Evolutionary conservation across 2,888 invertebrate genomes (phyloP).

Genomic region (Cheiracanthium punctorium): DNA sequence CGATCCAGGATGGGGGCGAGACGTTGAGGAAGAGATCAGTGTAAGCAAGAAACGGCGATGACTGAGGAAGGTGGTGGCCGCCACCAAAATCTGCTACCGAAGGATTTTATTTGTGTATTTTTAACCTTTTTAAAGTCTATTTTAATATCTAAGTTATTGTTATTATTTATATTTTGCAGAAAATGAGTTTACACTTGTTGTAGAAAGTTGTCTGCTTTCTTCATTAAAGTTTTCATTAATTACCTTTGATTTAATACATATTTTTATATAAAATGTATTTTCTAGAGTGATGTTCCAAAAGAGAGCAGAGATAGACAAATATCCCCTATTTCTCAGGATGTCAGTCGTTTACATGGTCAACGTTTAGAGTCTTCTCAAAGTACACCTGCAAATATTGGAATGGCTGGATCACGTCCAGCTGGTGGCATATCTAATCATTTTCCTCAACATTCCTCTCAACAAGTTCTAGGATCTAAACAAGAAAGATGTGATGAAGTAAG

Average conservation of each 20-base stretch:
- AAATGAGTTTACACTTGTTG: no score
- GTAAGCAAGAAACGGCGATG: no score
- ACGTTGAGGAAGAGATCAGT: no score
- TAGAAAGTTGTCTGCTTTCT: no score
- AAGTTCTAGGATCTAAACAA: constrained; percentile 76
- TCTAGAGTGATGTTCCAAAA: constrained; percentile 46
- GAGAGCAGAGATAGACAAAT: constrained; percentile 38
- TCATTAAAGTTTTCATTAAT: no score
- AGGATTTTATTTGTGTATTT: no score
- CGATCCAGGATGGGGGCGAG: no score
- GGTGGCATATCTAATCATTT: constrained; percentile 96
- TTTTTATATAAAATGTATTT: not conserved
- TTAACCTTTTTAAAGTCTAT: no score
- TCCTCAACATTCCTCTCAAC: constrained; percentile 78
- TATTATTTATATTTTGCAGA: no score
- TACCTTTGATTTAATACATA: not conserved
- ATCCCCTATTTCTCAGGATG: constrained; percentile 44
- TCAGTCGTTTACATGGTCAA: constrained; percentile 73
- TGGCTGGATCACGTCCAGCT: constrained; percentile 82
- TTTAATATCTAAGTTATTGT: no score
- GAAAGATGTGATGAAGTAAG: constrained; percentile 95
- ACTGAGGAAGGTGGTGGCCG: no score
- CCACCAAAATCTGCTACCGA: no score
- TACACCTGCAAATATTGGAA: constrained; percentile 76
- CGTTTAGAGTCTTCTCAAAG: constrained; percentile 78